Evolutionary conservation across 2,113 vertebrate genomes (phyloP), one percentile per base, ranked within the genome.

Genomic region (Pseudonaja textilis): DNA sequence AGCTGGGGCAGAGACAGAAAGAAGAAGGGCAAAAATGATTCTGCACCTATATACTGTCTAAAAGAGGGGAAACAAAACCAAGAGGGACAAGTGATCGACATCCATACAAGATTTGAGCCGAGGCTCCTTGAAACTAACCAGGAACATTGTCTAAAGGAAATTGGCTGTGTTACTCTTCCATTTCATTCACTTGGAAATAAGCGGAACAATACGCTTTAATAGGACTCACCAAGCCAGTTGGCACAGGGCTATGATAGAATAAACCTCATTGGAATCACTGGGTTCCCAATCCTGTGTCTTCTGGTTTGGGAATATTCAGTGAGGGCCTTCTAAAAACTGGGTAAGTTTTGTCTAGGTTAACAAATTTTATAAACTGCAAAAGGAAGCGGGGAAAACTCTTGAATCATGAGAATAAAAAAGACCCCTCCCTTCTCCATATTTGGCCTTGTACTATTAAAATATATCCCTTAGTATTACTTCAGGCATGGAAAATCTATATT

Each of bases 41-140:
- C 93, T 85, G 85, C 34, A 85, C 0, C 85, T 89, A 87, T 85
- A 93, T 91, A 90, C 45, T 45, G 45, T 45, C 0, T 59, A 22
- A 23, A 26, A 25, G 34, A 9, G 90, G 11, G 12, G 6, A 52
- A 45, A 56, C 25, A 74, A 74, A 20, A 18, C 92, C 88, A 90
- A 86, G 92, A 94, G 55, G 93, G 96, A 93, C 14, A 56, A 42
- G 88, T 87, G 10, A 89, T 34, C 39, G 45, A 42, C 47, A n/a
- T 90, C 64, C 59, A 2, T 18, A 8, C 5, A 16, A 81, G 50
- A 25, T 54, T 14, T 54, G 20, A 42, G n/a, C 12, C 3, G 69
- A 34, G n/a, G 20, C 23, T 22, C n/a, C 25, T 55, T 85, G 90
- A 42, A 39, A 85, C 5, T 39, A 50, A 54, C 61, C 6, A 23